Conservation (phyloP, 2,888 invertebrate genomes). For the Lasioglossum calceatum region DNA sequence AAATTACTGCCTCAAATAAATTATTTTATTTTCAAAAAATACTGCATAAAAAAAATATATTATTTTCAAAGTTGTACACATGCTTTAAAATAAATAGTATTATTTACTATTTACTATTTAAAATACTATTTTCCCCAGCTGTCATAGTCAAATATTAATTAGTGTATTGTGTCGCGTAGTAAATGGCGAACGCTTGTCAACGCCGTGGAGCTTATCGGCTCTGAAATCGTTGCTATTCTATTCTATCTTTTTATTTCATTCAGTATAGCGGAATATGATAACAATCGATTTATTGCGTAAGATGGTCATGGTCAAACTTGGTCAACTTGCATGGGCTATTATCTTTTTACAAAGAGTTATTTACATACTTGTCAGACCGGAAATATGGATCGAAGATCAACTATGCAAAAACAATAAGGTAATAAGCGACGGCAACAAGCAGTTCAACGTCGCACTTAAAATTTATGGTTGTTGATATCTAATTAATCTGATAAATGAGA, state of each 20-base stretch:
- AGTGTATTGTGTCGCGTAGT: neutral
- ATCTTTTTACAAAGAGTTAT: neutral
- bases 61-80: too few species aligned
- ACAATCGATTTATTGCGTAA: neutral
- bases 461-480: neutral
- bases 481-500: neutral
- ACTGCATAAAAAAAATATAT: too few species aligned
- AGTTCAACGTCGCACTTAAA: accelerated
- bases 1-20: too few species aligned
- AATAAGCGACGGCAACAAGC: neutral
- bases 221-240: neutral
- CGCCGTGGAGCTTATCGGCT: neutral
- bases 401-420: neutral
- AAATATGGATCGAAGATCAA: neutral
- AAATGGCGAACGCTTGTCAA: too few species aligned
- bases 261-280: neutral
- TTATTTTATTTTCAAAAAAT: too few species aligned
- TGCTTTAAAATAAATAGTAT: too few species aligned
- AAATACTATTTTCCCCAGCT: too few species aligned
- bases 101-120: too few species aligned
- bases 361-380: neutral
- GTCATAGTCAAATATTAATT: neutral
- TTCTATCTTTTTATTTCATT: neutral
- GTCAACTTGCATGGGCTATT: too few species aligned
- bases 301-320: too few species aligned